Percentiles rank a stretch among this genome's conserved stretches.
Conservation (phyloP, 2,113 vertebrate species). For the Noctilio leporinus region DNA sequence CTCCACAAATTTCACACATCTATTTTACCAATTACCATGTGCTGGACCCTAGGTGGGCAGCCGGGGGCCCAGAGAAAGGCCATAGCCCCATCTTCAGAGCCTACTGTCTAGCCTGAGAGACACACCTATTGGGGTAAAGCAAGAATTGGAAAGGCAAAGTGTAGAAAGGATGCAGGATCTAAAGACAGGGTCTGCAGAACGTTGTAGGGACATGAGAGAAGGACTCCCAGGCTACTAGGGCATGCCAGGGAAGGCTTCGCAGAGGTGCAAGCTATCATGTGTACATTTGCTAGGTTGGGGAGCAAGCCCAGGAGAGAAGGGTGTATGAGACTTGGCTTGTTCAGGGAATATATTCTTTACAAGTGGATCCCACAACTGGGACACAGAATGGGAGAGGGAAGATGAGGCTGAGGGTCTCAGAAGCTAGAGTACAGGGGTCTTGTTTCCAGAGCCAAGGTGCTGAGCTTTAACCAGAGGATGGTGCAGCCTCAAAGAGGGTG, state of each 20-base stretch:
- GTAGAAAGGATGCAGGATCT: neutral
- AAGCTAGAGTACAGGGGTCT: neutral
- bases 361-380: neutral
- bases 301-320: neutral
- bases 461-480: neutral
- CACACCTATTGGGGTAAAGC: neutral
- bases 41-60: neutral
- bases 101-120: neutral
- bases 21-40: neutral
- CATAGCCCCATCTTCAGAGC: neutral
- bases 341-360: neutral
- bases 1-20: neutral
- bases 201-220: neutral
- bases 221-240: neutral
- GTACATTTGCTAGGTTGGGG: neutral
- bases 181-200: neutral
- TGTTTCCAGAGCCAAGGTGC: neutral
- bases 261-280: neutral
- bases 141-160: neutral
- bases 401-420: neutral
- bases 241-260: neutral
- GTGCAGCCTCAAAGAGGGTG: neutral
- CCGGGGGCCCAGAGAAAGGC: neutral
- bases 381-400: neutral
- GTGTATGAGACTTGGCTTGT: neutral